phyloP scores from a whole-genome alignment of 2,888 invertebrate species.

The Chamaedrilus cognettii region DNA sequence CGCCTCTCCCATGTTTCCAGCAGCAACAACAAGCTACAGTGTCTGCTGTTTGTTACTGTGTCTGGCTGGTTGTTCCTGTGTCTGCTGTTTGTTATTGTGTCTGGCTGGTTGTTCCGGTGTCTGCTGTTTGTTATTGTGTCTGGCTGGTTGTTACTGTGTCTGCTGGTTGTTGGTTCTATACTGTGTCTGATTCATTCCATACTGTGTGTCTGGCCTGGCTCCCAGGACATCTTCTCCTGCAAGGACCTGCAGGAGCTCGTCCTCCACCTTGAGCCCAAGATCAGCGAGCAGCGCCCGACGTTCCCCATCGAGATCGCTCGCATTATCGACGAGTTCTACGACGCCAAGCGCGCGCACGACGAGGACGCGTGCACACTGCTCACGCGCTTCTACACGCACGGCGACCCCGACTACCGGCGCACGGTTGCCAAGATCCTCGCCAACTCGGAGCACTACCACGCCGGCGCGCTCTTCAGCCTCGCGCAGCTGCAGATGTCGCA shows the following conservation, averaged over 20 bases:
- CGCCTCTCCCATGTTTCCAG: too few relatives aligned
- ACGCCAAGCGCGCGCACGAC: constrained; percentile 19
- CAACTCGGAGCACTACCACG: constrained; percentile 20
- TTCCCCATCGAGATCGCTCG: constrained; percentile 7
- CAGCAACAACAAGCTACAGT: too few relatives aligned
- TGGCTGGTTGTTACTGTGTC: constrained; percentile 1
- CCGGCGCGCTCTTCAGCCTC: constrained; percentile 23
- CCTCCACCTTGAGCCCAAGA: constrained; percentile 6
- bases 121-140: neutral
- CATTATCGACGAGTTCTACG: constrained; percentile 19
- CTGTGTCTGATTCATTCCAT: too few relatives aligned
- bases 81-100: too few relatives aligned
- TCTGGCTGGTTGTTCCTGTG: too few relatives aligned
- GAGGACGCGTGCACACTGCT: constrained; percentile 26
- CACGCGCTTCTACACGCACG: constrained; percentile 23
- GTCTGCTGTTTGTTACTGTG: too few relatives aligned
- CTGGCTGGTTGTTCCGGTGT: too few relatives aligned
- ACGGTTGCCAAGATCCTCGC: constrained; percentile 19
- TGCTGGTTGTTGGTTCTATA: constrained; percentile 16
- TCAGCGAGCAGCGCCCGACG: neutral
- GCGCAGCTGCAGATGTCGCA: constrained; percentile 17
- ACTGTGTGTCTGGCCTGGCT: too few relatives aligned
- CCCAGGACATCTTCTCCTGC: too few relatives aligned
- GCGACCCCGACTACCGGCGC: constrained; percentile 24
- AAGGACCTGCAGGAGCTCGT: constrained; percentile 10